Evolutionary conservation across 2,888 invertebrate genomes (phyloP), one percentile per base, ranked within the genome.

Genomic region (Erebia epiphron): DNA sequence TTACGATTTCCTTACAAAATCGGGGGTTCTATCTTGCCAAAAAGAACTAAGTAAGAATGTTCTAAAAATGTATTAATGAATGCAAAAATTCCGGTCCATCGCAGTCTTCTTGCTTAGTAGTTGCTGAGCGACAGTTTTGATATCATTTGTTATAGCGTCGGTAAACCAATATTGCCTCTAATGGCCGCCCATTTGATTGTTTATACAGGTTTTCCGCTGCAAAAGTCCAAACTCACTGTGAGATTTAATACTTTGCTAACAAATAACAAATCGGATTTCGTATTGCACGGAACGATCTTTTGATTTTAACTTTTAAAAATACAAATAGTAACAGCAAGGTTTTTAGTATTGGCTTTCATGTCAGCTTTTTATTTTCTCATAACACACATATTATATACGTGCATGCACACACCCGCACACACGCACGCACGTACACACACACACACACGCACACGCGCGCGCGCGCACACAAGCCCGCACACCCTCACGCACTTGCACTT

Each of bases 171-270:
- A 78, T 75, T 74, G 69, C 73, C 72, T 74, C 75, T 77, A 88
- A 89, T 86, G 81, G 82, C 76, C 75, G 79, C 77, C 83, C 84
- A 86, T 87, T 87, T 85, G 83, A 85, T 86, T 85, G 84, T 85
- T 83, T 78, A 78, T 83, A 73, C 75, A 75, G 75, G 74, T 75
- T 75, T 76, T 74, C 73, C 67, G 65, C 62, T 69, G 67, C 67
- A 74, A 74, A 70, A 62, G 68, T 70, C 64, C 56, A 68, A 52
- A 67, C 71, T 72, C 69, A 72, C 67, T 63, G 66, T 63, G 69
- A 70, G 66, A 74, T 74, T 72, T 72, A 72, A 74, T 72, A 74
- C 72, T 72, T 68, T 52, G 68, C 70, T 70, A 74, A 72, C 72
- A 74, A 71, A 73, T 70, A 74, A 72, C 69, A 72, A 71, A 73